These are phyloP conservation scores for Drosophila ezoana DNA, from an alignment of 2,888 invertebrate genomes.

Conservation along the genomic window DNA sequence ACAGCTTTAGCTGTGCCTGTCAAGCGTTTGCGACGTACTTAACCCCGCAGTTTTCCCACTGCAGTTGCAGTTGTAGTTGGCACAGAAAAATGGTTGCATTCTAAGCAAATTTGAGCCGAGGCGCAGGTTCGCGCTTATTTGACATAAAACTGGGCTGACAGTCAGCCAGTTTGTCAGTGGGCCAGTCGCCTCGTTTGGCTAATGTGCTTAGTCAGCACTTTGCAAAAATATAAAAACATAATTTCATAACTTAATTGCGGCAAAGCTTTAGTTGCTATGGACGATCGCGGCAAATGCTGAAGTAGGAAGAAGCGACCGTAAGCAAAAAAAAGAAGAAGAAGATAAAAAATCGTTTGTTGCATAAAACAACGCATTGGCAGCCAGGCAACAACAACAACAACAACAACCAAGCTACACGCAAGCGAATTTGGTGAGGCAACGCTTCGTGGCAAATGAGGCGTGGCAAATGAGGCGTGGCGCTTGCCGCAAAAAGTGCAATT, in stretches of 20 bases:
- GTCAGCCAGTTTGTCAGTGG: conserved; percentile 33
- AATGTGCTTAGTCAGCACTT: conserved; percentile 73
- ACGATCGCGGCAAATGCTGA: conserved; percentile 31
- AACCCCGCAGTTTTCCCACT: conserved; percentile 16
- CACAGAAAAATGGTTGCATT: background rate
- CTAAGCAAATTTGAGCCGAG: conserved; percentile 21
- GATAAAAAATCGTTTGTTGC: conserved; percentile 48
- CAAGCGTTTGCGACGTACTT: conserved; percentile 16
- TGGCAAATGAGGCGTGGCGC: conserved; percentile 36
- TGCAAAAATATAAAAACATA: conserved; percentile 24
- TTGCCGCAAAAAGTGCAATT: conserved; percentile 31
- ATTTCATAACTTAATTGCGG: conserved; percentile 74
- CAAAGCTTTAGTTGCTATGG: conserved; percentile 37
- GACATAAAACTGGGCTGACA: background rate
- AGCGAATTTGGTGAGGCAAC: conserved; percentile 31
- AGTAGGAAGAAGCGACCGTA: conserved; percentile 45
- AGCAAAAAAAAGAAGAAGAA: conserved; percentile 6
- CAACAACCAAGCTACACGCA: conserved; percentile 46
- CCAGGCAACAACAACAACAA: conserved; percentile 13
- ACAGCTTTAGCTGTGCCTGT: background rate
- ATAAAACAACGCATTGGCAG: conserved; percentile 51
- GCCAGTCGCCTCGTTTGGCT: conserved; percentile 45
- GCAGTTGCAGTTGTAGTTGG: conserved; percentile 6
- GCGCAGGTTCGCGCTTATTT: background rate
- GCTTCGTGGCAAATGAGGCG: conserved; percentile 18